Conservation (phyloP, 2,888 invertebrate genomes). For the Drosophila pseudotakahashii region DNA sequence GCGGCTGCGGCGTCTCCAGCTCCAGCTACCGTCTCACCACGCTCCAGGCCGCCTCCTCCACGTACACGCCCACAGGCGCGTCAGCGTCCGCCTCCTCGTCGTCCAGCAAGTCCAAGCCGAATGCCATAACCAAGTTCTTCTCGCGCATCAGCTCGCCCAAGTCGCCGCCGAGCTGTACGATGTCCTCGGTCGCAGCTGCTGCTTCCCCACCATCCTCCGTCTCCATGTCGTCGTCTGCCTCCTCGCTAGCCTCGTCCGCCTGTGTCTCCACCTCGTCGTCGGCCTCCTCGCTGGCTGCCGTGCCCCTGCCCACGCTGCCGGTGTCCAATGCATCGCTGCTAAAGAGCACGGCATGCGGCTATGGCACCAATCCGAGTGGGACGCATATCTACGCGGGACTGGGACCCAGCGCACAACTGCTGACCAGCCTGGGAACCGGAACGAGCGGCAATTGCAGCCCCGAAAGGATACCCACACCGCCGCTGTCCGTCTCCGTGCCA, state of each 20-base stretch:
- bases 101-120: conserved; percentile 83
- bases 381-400: conserved; percentile 62
- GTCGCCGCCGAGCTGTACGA: conserved; percentile 77
- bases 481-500: conserved; percentile 76
- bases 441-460: conserved; percentile 44
- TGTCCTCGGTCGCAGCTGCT: conserved; percentile 67
- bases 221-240: conserved; percentile 76
- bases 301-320: conserved; percentile 75
- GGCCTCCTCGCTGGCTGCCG: conserved; percentile 76
- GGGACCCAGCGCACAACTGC: conserved; percentile 64
- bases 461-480: conserved; percentile 76
- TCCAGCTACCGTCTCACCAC: conserved; percentile 52
- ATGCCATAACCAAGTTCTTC: conserved; percentile 84
- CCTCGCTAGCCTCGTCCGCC: conserved; percentile 73
- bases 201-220: conserved; percentile 66
- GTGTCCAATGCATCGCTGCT: conserved; percentile 81
- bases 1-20: conserved; percentile 47
- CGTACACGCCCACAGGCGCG: conserved; percentile 45
- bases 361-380: conserved; percentile 44
- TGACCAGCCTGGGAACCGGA: conserved; percentile 64
- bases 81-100: conserved; percentile 39
- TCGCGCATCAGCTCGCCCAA: conserved; percentile 84
- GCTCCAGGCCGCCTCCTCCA: conserved; percentile 55
- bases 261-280: conserved; percentile 73
- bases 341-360: conserved; percentile 82